These are phyloP conservation scores for Leptopterna dolabrata DNA, from an alignment of 2,888 invertebrate genomes.

Conservation along the genomic window DNA sequence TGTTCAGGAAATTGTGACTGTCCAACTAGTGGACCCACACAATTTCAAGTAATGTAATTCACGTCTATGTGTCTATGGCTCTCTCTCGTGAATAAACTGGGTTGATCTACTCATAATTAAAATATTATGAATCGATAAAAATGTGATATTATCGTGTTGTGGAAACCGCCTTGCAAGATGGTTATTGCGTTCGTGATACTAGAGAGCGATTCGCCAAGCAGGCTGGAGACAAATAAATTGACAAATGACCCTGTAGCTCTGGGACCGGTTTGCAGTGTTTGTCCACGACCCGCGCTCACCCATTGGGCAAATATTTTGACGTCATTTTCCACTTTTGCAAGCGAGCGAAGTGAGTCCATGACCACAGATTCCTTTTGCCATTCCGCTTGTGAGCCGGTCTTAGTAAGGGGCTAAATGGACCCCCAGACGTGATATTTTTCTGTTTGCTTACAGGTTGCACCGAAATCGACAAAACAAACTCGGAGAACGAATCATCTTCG, in stretches of 20 bases:
- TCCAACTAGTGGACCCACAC: too few relatives aligned
- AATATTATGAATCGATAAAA: too few relatives aligned
- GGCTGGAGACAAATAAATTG: neutral
- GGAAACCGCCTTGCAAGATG: too few relatives aligned
- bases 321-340: neutral
- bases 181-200: neutral
- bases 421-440: too few relatives aligned
- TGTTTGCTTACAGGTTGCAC: neutral
- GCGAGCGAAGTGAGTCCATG: neutral
- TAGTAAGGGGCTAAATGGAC: neutral
- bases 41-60: too few relatives aligned
- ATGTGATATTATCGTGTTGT: too few relatives aligned
- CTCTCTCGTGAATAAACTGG: too few relatives aligned
- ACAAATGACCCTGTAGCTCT: neutral
- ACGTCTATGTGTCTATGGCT: too few relatives aligned
- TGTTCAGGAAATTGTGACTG: too few relatives aligned
- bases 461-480: too few relatives aligned
- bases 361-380: neutral
- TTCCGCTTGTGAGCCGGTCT: neutral
- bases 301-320: conserved; percentile 11
- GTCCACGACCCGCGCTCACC: neutral
- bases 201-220: neutral
- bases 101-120: too few relatives aligned
- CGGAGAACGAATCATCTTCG: too few relatives aligned
- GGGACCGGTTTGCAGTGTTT: neutral